A percentile compares a stretch with the other conserved stretches of the same genome.
phyloP scores from a whole-genome alignment of 2,797 vertebrate species.

The Hypotaenidia philippensis region DNA sequence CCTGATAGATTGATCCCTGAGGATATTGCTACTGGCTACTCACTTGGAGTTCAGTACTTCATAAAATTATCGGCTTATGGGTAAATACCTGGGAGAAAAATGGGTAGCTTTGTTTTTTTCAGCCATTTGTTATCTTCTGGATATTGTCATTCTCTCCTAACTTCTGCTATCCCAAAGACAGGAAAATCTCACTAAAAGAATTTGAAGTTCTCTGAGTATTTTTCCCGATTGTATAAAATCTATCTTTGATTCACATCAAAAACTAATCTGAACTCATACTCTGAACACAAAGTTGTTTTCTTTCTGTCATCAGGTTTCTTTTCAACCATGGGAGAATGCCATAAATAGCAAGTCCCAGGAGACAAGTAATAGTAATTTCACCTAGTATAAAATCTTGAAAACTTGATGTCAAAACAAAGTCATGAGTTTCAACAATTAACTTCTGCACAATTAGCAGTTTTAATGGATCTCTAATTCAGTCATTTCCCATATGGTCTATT shows the following conservation, averaged over 20 bases:
- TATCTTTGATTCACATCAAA: not conserved
- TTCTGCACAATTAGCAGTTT: conserved; percentile 15
- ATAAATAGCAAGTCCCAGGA: not conserved
- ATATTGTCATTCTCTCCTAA: not conserved
- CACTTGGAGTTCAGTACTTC: not conserved
- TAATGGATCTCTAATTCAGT: conserved; percentile 27
- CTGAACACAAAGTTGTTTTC: not conserved
- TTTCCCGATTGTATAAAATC: not conserved
- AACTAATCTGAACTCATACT: not conserved
- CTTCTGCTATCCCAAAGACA: not conserved
- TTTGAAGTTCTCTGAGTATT: not conserved
- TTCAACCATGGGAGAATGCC: not conserved
- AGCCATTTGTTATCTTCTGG: not conserved
- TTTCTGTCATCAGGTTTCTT: not conserved
- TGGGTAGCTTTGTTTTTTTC: not conserved
- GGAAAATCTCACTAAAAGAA: not conserved
- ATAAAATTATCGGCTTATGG: not conserved
- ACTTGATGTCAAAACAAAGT: not conserved
- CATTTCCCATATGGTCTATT: conserved; percentile 14
- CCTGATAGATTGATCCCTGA: not conserved
- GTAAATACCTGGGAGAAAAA: not conserved
- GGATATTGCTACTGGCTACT: not conserved
- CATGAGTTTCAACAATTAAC: not conserved
- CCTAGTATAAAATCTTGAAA: not conserved
- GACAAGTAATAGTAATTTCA: not conserved